Evolutionary conservation across 2,888 invertebrate genomes (phyloP).

Genomic region (Silvanus unidentatus): DNA sequence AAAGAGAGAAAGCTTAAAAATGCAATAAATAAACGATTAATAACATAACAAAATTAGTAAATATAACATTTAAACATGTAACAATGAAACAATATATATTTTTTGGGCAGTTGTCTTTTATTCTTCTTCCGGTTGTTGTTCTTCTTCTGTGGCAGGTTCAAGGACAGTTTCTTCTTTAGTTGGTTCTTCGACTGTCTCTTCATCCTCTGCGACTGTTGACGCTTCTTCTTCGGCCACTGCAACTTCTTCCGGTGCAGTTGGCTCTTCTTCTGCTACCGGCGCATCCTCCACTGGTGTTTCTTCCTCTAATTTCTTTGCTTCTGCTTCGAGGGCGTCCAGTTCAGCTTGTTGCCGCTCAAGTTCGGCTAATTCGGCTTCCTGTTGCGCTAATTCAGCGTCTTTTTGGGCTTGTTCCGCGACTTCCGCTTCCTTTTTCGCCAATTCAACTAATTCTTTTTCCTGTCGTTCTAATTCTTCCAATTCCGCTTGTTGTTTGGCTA

Average conservation of each 20-base stretch:
- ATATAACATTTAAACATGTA: no score
- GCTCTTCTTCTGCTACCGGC: slow-evolving; percentile 16
- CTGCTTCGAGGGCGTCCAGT: slow-evolving; percentile 33
- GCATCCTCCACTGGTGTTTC: slow-evolving; percentile 22
- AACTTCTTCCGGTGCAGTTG: slow-evolving; percentile 12
- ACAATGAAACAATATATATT: no score
- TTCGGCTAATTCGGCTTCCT: slow-evolving; percentile 55
- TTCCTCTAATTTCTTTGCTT: slow-evolving; percentile 30
- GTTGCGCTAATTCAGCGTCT: slow-evolving; percentile 40
- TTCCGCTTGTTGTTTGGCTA: slow-evolving; percentile 56
- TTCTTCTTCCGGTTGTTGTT: no score
- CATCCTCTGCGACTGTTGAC: slow-evolving; percentile 13
- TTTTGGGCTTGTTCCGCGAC: slow-evolving; percentile 51
- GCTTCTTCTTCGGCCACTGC: slow-evolving; percentile 8
- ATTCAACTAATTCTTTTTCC: slow-evolving; percentile 53
- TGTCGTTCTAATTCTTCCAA: slow-evolving; percentile 51
- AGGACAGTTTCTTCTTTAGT: no score
- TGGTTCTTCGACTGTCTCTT: slow-evolving; percentile 5
- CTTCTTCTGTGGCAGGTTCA: no score
- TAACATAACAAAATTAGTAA: no score
- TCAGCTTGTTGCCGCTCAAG: slow-evolving; percentile 33
- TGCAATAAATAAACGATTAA: no score
- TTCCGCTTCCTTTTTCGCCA: slow-evolving; percentile 53
- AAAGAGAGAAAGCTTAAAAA: no score
- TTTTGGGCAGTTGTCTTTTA: no score